phyloP scores from a whole-genome alignment of 2,888 invertebrate species.

The Spodoptera exigua region DNA sequence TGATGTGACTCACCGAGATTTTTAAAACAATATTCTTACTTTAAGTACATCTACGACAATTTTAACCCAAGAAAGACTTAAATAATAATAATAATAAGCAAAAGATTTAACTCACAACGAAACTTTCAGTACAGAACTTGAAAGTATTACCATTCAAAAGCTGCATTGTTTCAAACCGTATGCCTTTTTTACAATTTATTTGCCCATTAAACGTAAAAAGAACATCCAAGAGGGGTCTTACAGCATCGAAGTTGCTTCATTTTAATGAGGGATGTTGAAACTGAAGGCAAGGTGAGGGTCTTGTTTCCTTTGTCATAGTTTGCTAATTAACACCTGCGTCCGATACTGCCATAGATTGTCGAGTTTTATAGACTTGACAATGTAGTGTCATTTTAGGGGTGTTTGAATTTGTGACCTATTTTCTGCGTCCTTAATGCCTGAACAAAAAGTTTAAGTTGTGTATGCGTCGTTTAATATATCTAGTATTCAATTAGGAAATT shows the following conservation, averaged over 20 bases:
- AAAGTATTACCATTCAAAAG: slow-evolving; percentile 15
- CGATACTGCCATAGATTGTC: slow-evolving; percentile 60
- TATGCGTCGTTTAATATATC: no score
- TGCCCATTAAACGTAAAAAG: slow-evolving; percentile 65
- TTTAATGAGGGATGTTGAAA: slow-evolving; percentile 78
- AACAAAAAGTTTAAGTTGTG: no score
- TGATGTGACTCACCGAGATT: no score
- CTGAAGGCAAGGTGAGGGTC: slow-evolving; percentile 63
- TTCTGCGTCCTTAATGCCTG: no score
- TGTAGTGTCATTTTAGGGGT: slow-evolving; percentile 15
- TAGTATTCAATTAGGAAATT: no score
- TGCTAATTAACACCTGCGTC: slow-evolving; percentile 73
- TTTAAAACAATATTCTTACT: no score
- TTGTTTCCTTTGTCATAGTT: slow-evolving; percentile 77
- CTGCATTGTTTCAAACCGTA: slow-evolving; percentile 39
- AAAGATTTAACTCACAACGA: neutral
- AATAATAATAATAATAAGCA: slow-evolving; percentile 1
- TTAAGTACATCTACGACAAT: no score
- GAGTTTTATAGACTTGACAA: slow-evolving; percentile 40
- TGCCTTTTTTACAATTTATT: slow-evolving; percentile 62
- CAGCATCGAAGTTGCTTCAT: slow-evolving; percentile 61
- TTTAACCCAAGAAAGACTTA: neutral
- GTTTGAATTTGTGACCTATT: no score
- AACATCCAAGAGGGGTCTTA: slow-evolving; percentile 58
- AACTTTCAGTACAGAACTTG: neutral